Base-by-base conservation (phyloP, 2,797 vertebrate genomes). In the Centroberyx gerrardi region DNA sequence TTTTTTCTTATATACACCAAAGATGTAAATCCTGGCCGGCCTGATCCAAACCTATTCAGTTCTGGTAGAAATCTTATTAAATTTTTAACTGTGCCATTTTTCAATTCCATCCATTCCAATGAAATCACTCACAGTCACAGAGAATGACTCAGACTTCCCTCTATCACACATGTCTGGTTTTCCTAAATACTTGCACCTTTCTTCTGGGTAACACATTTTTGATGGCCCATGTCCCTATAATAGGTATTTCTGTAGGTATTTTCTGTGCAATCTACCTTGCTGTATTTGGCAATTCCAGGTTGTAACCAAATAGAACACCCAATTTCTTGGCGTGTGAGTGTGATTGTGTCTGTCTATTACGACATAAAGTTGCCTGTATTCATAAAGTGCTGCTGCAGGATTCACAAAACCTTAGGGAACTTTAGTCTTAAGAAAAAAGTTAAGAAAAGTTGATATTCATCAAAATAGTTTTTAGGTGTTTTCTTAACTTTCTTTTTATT, bases 61-160 rank as follows among this genome's bases (percentile, higher is more conserved):
- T 63, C 56, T 68, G 29, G n/a, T 52, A 62, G 69, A 75, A 58
- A 76, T 46, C 65, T 46, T 54, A 83, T 74, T 80, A 62, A 62
- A 83, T 66, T 3, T 83, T 84, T 58, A 74, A 82, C 52, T 62
- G 77, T 29, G 29, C 60, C 65, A 66, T 69, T 54, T 80, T 74
- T 81, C 56, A 46, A 54, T 68, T 48, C 56, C 8, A 31, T 3
- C 38, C 18, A 40, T 58, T 38, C 12, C 22, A 4, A n/a, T 46
- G 3, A 76, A 74, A 67, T 84, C 56, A 46, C 51, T 46, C 49
- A 17, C 9, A 44, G 55, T 46, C 54, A 46, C 60, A 67, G 55
- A 69, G 44, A 33, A 72, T 29, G 22, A 51, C 22, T 22, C 22
- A 22, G 22, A 22, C n/a, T 68, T 68, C 54, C 22, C 48, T 78